Percentiles rank a stretch among this genome's conserved stretches.
Conservation (phyloP, 2,797 vertebrate species). For the Triplophysa bombifrons region DNA sequence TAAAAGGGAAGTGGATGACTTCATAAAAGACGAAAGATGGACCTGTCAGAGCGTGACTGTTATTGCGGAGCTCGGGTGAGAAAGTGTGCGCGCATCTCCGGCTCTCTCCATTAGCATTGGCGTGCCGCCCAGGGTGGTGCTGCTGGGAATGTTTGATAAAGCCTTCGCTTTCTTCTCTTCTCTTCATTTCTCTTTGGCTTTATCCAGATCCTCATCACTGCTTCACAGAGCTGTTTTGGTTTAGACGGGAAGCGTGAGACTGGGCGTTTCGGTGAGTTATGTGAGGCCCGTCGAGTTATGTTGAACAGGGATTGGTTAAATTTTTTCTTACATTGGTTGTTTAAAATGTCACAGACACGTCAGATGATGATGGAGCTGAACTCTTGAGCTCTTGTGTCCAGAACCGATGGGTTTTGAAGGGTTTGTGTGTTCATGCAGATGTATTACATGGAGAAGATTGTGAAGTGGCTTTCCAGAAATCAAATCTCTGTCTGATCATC, state of each 20-base stretch:
- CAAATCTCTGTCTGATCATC: too few relatives aligned
- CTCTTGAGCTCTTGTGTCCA: background rate
- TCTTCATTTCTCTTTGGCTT: background rate
- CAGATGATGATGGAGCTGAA: background rate
- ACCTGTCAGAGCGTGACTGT: slow-evolving; percentile 44
- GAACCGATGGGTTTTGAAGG: background rate
- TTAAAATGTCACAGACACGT: background rate
- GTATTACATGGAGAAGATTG: background rate
- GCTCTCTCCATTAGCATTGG: slow-evolving; percentile 60
- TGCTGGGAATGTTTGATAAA: slow-evolving; percentile 33
- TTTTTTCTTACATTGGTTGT: background rate
- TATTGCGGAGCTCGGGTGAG: background rate
- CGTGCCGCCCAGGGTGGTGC: slow-evolving; percentile 66
- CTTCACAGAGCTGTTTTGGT: background rate
- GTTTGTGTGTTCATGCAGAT: slow-evolving; percentile 1
- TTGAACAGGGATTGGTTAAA: background rate
- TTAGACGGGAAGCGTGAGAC: slow-evolving; percentile 7
- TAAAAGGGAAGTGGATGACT: slow-evolving; percentile 17
- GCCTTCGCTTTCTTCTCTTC: background rate
- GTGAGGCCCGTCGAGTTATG: background rate
- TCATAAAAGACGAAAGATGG: background rate
- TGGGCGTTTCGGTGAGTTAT: background rate
- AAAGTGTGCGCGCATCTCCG: background rate
- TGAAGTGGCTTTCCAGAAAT: too few relatives aligned
- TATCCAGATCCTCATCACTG: slow-evolving; percentile 3